These are phyloP conservation scores for Synanceia verrucosa DNA, from an alignment of 2,797 vertebrate genomes.

Conservation along the genomic window DNA sequence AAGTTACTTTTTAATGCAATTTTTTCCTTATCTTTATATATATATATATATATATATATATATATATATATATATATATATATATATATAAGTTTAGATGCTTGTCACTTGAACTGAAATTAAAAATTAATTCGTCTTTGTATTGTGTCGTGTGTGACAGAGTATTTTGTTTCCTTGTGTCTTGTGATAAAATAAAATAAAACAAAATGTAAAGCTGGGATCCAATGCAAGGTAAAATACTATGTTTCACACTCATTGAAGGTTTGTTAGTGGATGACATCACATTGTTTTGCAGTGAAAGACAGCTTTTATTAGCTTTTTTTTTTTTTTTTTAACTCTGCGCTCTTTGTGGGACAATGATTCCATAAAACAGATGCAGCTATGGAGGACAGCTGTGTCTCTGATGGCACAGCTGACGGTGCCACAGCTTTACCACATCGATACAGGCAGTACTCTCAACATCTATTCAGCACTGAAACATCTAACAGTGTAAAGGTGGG, in stretches of 20 bases:
- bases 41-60: too few species aligned
- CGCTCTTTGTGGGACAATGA: neutral
- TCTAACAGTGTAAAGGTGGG: slow-evolving; percentile 50
- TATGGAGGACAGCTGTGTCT: neutral
- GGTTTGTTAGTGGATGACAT: neutral
- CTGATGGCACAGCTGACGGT: too few species aligned
- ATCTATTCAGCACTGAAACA: slow-evolving; percentile 6
- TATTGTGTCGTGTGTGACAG: neutral
- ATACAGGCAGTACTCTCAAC: neutral
- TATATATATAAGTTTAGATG: too few species aligned
- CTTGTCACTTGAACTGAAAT: neutral
- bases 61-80: too few species aligned
- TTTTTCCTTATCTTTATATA: too few species aligned
- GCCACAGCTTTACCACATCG: neutral
- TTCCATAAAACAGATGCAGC: neutral
- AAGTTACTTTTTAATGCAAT: too few species aligned
- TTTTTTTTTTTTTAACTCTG: neutral
- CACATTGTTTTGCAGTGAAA: neutral
- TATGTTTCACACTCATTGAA: neutral
- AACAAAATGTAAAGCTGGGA: neutral
- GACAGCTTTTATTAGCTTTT: neutral
- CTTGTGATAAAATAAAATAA: too few species aligned
- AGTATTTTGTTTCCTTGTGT: too few species aligned
- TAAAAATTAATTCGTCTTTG: too few species aligned
- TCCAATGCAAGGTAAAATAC: neutral